phyloP scores from a whole-genome alignment of 2,888 invertebrate species.

The Lottia gigantea region DNA sequence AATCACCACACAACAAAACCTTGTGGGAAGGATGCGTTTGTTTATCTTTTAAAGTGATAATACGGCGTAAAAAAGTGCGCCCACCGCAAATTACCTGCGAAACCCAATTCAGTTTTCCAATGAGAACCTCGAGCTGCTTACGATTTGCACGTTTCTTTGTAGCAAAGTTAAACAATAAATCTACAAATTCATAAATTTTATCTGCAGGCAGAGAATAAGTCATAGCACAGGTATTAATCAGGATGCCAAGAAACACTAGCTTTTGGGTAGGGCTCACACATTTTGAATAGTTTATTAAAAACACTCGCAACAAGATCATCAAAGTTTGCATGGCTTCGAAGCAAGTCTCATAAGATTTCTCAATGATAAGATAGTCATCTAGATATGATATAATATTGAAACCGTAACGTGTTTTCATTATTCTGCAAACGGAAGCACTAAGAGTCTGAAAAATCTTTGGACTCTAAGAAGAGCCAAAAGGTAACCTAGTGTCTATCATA shows the following conservation, averaged over 20 bases:
- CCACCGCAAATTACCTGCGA: background rate
- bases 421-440: background rate
- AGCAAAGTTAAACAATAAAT: background rate
- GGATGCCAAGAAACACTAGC: background rate
- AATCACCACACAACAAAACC: background rate
- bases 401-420: background rate
- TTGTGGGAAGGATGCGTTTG: background rate
- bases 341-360: background rate
- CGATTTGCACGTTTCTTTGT: background rate
- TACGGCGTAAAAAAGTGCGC: background rate
- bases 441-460: background rate
- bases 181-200: background rate
- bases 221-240: background rate
- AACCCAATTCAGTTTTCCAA: background rate
- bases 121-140: background rate
- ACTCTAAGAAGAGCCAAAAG: background rate
- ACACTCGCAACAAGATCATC: background rate
- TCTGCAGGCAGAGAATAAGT: background rate
- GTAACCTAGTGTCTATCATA: background rate
- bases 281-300: background rate
- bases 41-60: background rate
- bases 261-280: background rate
- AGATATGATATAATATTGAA: background rate
- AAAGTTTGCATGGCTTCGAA: background rate
- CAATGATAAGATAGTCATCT: background rate